Conservation (phyloP, 2,113 vertebrate genomes). For the Jaculus jaculus region DNA sequence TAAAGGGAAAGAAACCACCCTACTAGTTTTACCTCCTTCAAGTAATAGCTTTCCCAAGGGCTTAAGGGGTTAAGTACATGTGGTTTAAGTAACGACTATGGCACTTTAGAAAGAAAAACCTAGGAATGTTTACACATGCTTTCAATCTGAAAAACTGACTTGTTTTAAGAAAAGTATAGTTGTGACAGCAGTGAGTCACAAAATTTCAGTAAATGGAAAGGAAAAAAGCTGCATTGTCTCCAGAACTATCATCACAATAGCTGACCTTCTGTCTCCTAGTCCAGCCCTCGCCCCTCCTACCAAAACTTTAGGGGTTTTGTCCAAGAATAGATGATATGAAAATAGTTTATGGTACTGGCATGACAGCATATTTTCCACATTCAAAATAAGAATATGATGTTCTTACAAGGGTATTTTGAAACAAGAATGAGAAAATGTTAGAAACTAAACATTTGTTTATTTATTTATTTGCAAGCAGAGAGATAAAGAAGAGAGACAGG, state of each 20-base stretch:
- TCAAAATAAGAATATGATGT: slow-evolving; percentile 21
- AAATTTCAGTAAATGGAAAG: slow-evolving; percentile 13
- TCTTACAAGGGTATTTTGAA: slow-evolving; percentile 45
- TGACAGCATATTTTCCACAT: slow-evolving; percentile 50
- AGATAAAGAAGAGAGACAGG: too few relatives aligned
- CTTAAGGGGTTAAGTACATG: background rate
- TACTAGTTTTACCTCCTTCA: slow-evolving; percentile 20
- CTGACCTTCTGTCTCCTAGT: background rate
- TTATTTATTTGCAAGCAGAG: too few relatives aligned
- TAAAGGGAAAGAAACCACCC: background rate
- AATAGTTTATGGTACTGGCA: slow-evolving; percentile 26
- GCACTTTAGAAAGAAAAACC: slow-evolving; percentile 33
- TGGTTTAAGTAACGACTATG: slow-evolving; percentile 36
- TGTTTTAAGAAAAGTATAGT: slow-evolving; percentile 38
- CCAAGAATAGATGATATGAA: slow-evolving; percentile 43
- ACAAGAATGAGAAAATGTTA: slow-evolving; percentile 30
- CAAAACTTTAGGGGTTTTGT: slow-evolving; percentile 40
- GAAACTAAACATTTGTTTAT: background rate
- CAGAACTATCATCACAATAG: background rate
- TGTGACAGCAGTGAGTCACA: slow-evolving; percentile 28
- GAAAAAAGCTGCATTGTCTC: background rate
- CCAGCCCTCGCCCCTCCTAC: background rate
- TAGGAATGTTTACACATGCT: slow-evolving; percentile 32
- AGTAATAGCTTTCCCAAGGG: slow-evolving; percentile 19
- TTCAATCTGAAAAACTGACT: slow-evolving; percentile 10